Evolutionary conservation across 2,888 invertebrate genomes (phyloP), one percentile per base, ranked within the genome.

Genomic region (Philereme transversata): DNA sequence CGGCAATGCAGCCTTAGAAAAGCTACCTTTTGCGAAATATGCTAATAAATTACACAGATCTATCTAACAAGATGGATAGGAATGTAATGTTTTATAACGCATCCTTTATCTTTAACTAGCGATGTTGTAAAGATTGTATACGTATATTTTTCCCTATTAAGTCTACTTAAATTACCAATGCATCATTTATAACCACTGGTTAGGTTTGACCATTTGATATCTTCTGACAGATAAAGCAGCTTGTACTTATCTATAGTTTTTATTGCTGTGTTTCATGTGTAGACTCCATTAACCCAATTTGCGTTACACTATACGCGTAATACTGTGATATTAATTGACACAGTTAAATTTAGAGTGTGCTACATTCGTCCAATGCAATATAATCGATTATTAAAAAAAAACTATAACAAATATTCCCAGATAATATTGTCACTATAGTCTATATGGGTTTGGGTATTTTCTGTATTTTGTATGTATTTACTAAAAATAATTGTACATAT

Each of bases 171-270:
- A 5, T n/a, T 43, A 10, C 10, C 0, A 22, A n/a, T 45, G 60
- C 61, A 51, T 57, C 57, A 63, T 63, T 64, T 53, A 53, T 47
- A 44, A 54, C 47, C 5, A 36, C 49, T 11, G 44, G 34, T 54
- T 62, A 57, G 46, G 36, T 57, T 55, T 47, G 55, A 57, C 46
- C 52, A 50, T 54, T 60, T 62, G 58, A 65, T 57, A 65, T 60
- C 55, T 55, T 62, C 67, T 62, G 62, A 64, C 60, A 55, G 60
- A 63, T 62, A 62, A 64, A 65, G 60, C 58, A 57, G 62, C 60
- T 59, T 62, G 67, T 59, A 46, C 55, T 68, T 60, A 58, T 56
- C 60, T 56, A 68, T 68, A 66, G 65, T 70, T 70, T 64, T 70
- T 70, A 70, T 68, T 62, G 48, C 66, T 48, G 63, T 55, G 60